Conservation (phyloP, 2,797 vertebrate species). For the Macroramphosus scolopax region DNA sequence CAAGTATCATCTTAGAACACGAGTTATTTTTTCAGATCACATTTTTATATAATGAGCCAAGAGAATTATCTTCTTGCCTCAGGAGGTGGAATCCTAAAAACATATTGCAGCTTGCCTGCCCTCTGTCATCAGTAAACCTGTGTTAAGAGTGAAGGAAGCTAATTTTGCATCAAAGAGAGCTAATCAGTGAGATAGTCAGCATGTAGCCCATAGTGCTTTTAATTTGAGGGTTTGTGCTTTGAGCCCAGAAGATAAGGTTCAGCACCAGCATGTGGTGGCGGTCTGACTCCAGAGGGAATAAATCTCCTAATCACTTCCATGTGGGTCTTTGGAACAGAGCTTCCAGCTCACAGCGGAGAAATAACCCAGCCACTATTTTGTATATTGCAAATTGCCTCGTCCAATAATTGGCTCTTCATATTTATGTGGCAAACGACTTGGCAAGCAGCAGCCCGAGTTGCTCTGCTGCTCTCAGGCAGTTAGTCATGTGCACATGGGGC, state of each 20-base stretch:
- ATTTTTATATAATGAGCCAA: too few relatives aligned
- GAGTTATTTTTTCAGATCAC: background rate
- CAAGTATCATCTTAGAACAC: background rate
- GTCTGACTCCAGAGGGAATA: slow-evolving; percentile 16
- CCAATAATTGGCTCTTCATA: slow-evolving; percentile 19
- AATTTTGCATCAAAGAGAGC: slow-evolving; percentile 1
- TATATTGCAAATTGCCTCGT: slow-evolving; percentile 10
- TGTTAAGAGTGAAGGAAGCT: slow-evolving; percentile 6
- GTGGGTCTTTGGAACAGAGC: slow-evolving; percentile 21
- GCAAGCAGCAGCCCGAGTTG: background rate
- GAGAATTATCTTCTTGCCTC: background rate
- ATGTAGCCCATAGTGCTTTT: slow-evolving; percentile 12
- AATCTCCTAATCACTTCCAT: slow-evolving; percentile 51
- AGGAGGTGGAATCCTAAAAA: slow-evolving; percentile 4
- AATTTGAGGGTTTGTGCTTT: slow-evolving; percentile 29
- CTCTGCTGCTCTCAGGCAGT: slow-evolving; percentile 8
- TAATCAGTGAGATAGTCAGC: slow-evolving; percentile 5
- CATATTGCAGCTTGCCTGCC: slow-evolving; percentile 1
- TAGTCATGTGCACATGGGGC: background rate
- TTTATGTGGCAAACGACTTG: slow-evolving; percentile 17
- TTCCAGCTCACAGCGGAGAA: slow-evolving; percentile 14
- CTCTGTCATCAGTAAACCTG: background rate
- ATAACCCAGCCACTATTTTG: slow-evolving; percentile 22
- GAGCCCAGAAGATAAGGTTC: slow-evolving; percentile 29
- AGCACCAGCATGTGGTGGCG: slow-evolving; percentile 33